Base-by-base conservation (phyloP, 2,797 vertebrate species). In the Chrosomus eos region DNA sequence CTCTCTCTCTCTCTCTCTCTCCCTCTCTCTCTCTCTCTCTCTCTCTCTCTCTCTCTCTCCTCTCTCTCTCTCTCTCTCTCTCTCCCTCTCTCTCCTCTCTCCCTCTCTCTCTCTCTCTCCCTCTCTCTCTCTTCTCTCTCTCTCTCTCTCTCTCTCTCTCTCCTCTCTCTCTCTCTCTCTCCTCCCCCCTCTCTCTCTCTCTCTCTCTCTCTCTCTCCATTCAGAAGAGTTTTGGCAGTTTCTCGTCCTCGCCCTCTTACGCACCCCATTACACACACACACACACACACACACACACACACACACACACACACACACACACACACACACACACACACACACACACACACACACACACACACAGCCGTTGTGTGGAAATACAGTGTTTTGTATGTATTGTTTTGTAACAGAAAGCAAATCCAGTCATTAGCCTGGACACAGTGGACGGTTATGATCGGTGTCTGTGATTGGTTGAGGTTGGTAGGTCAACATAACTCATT, bases 391-490 rank as follows among this genome's bases (percentile, higher is more conserved):
- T 33, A 67, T 60, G 40, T 10, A 82, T 84, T 79, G 84, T 64
- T 87, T 84, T 85, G 62, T 33, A 26, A 67, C 66, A 84, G 76
- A 82, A 86, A 75, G 62, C 60, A 51, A 60, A 72, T 77, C 72
- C 70, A 73, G 38, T 62, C 77, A 81, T 74, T 83, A 76, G 60
- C 71, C 58, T 51, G 62, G 60, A 78, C 11, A 21, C 58, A 43
- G 72, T 72, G 51, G 67, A 81, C 51, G 71, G 68, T 77, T 73
- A 67, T 82, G 84, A 89, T 62, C 72, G 62, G 36, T 68, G 66
- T 31, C 33, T 66, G 10, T 86, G 85, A 86, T 89, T 88, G 86
- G 88, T 38, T 78, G 83, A 72, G 74, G 82, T 55, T 81, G 70
- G 64, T 78, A 28, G 71, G 70, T 85, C 85, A 86, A 66, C 81